Evolutionary conservation across 2,888 invertebrate species (phyloP), one percentile per base, ranked within the genome.

Genomic region (Drosophila cognata): DNA sequence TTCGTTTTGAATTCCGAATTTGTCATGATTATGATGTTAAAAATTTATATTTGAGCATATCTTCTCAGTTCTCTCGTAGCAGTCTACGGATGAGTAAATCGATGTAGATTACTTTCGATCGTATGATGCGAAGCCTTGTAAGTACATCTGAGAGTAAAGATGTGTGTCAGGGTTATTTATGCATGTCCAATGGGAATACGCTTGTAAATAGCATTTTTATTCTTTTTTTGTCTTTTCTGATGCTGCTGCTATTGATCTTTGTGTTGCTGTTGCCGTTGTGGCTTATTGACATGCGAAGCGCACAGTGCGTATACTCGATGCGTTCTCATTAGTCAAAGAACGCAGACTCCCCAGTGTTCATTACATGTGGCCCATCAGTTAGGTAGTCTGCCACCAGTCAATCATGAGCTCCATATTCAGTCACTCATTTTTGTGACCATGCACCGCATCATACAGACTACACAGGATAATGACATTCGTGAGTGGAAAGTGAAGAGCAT

Each of bases 281-380:
- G 53, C 55, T 65, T 62, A 50, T 73, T 68, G 74, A 51, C 63
- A 71, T 65, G 66, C 71, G 56, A 57, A 69, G 61, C 65, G 60
- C 48, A 55, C 59, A 70, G 64, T 74, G 55, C 70, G 73, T 67
- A 62, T 62, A 52, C 73, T 64, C 58, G 67, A 82, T 63, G 71
- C 55, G 62, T 58, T 50, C 61, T 74, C 85, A 88, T 84, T 85
- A 84, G 77, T 79, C 80, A 74, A 55, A 38, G 57, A 31, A 48
- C 29, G 28, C 56, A 51, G 53, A 52, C 66, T 55, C 25, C 36
- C n/a, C 16, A 56, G 52, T 33, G 46, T 29, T 52, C 13, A 28
- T 50, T 69, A 58, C 63, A 50, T 60, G 64, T 63, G 74, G 57
- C 46, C 57, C 68, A 68, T 73, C 81, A 74, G 59, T 73, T 74